These are phyloP conservation scores for Pheosia gnoma DNA, from an alignment of 2,888 invertebrate species.

Conservation along the genomic window DNA sequence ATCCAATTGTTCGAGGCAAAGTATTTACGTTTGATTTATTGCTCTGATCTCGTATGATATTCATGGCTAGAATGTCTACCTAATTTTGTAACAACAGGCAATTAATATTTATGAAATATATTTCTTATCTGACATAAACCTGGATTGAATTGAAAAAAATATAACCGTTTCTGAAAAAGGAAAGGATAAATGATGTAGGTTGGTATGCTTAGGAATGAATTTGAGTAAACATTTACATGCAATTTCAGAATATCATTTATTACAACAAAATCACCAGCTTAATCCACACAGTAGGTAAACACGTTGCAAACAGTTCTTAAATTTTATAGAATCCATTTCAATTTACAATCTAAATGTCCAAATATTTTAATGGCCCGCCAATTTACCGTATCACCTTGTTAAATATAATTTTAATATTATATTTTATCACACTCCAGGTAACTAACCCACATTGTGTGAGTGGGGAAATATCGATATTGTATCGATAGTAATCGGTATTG, in stretches of 20 bases:
- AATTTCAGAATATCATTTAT: neutral
- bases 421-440: constrained; percentile 12
- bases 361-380: constrained; percentile 33
- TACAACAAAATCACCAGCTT: neutral
- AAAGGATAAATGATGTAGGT: too few relatives aligned
- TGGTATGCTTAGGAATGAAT: neutral
- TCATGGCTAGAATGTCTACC: too few relatives aligned
- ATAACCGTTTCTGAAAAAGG: too few relatives aligned
- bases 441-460: constrained; percentile 23
- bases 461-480: constrained; percentile 31
- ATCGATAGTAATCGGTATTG: constrained; percentile 14
- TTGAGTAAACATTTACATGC: neutral
- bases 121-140: too few relatives aligned
- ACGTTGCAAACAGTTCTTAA: neutral
- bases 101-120: too few relatives aligned
- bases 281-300: neutral
- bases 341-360: constrained; percentile 12
- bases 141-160: too few relatives aligned
- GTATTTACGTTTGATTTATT: constrained; percentile 24
- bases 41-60: constrained; percentile 10
- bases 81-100: too few relatives aligned
- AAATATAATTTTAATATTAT: neutral
- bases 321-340: neutral
- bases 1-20: constrained; percentile 16
- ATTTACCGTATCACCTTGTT: constrained; percentile 37